These are phyloP conservation scores for Puffinus mauretanicus DNA, from an alignment of 2,113 vertebrate genomes.

Conservation along the genomic window DNA sequence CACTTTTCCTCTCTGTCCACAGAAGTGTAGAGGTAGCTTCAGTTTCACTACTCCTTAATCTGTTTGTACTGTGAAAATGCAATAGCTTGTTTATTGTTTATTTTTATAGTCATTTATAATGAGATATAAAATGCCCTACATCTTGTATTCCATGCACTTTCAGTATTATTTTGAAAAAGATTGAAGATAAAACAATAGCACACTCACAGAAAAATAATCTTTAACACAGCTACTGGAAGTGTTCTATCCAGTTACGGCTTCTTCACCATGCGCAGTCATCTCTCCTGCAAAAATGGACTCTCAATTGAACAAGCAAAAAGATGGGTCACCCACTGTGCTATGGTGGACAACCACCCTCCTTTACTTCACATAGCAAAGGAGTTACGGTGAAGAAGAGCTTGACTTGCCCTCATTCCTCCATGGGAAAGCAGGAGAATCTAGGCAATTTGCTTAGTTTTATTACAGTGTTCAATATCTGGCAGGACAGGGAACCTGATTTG, in stretches of 20 bases:
- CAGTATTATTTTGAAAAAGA: background rate
- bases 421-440: background rate
- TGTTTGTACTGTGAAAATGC: background rate
- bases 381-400: background rate
- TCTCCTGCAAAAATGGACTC: background rate
- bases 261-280: rapidly evolving
- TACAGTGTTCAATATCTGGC: background rate
- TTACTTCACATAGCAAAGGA: background rate
- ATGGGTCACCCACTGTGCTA: background rate
- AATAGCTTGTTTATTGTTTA: background rate
- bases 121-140: background rate
- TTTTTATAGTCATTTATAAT: background rate
- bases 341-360: background rate
- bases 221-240: background rate
- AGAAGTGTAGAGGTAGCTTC: background rate
- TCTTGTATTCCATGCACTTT: background rate
- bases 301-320: background rate
- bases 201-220: background rate
- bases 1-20: background rate
- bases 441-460: background rate
- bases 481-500: background rate
- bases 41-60: background rate
- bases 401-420: background rate
- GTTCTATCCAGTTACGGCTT: background rate
- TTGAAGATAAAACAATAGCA: background rate